A percentile compares a stretch with the other conserved stretches of the same genome.
Conservation (phyloP, 2,113 vertebrate genomes). For the Saccopteryx bilineata region DNA sequence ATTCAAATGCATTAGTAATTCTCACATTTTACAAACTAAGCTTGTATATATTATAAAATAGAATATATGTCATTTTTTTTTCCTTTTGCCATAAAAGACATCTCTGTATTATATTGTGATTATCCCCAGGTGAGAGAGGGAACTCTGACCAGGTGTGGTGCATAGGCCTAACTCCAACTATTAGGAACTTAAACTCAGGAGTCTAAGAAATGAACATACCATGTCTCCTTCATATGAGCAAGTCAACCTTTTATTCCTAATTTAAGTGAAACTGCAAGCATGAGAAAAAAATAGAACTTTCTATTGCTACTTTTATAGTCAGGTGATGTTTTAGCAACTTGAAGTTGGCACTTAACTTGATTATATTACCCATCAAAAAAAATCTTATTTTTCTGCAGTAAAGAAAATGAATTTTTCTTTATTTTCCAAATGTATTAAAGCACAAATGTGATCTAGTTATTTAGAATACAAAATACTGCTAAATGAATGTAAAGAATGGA, state of each 20-base stretch:
- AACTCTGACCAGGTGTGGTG: neutral
- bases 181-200: conserved; percentile 49
- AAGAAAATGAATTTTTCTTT: conserved; percentile 75
- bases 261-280: conserved; percentile 6
- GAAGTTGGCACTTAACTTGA: conserved; percentile 71
- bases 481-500: conserved; percentile 88
- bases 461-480: conserved; percentile 85
- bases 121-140: neutral
- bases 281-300: conserved; percentile 59
- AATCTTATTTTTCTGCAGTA: conserved; percentile 70
- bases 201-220: neutral
- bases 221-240: neutral
- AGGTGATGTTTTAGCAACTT: conserved; percentile 68
- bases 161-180: neutral
- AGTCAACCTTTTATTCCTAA: conserved; percentile 24
- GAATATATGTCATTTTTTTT: conserved; percentile 20
- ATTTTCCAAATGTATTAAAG: conserved; percentile 85
- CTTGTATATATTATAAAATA: conserved; percentile 44
- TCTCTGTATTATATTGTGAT: conserved; percentile 28
- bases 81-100: conserved; percentile 48
- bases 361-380: conserved; percentile 72
- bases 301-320: conserved; percentile 6
- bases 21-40: conserved; percentile 54
- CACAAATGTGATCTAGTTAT: conserved; percentile 85
- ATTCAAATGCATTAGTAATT: conserved; percentile 53